Evolutionary conservation across 1,140 invertebrate genomes (phyloP), one percentile per base, ranked within the genome.

Genomic region (Lordiphosa clarofinis): DNA sequence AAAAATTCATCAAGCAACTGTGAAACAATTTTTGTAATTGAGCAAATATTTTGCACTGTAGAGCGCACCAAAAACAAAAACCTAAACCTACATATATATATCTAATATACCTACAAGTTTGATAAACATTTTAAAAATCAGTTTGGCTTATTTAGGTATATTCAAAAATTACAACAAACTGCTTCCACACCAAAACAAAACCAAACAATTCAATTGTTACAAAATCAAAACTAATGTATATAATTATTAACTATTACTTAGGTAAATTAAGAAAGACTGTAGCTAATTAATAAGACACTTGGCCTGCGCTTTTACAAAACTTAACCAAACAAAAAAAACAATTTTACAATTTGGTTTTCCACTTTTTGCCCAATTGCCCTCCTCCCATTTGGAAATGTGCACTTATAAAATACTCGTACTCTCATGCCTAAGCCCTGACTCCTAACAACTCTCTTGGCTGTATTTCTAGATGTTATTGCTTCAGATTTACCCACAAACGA

Each of bases 41-140:
- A 65, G 76, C 76, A 82, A 82, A 75, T 82, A 82, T 81, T 82
- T 82, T 82, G 76, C 76, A 82, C 76, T 68, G 71, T 82, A 82
- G 67, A 61, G 67, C 76, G 76, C 76, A 81, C 76, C 63, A 81
- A 72, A 56, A 36, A 33, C 24, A 1, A 42, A 65, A 52, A 40
- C 24, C 6, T 38, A 61, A n/a, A 54, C 48, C 31, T 48, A 60
- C 39, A 47, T 50, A 37, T 28, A 57, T 46, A 59, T 42, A 61
- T 47, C 13, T 39, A 36, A 57, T 46, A 59, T 42, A 61, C 38
- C 13, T 39, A 36, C 49, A 57, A 55, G 53, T 78, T 79, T 79
- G 67, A 65, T 73, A 73, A 65, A 70, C 24, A 82, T 81, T 82
- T 75, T 64, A 40, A 63, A 63, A 63, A 57, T 49, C 47, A 35